These are phyloP conservation scores for Rhopalosiphum maidis DNA, from an alignment of 1,140 invertebrate species.

Conservation along the genomic window DNA sequence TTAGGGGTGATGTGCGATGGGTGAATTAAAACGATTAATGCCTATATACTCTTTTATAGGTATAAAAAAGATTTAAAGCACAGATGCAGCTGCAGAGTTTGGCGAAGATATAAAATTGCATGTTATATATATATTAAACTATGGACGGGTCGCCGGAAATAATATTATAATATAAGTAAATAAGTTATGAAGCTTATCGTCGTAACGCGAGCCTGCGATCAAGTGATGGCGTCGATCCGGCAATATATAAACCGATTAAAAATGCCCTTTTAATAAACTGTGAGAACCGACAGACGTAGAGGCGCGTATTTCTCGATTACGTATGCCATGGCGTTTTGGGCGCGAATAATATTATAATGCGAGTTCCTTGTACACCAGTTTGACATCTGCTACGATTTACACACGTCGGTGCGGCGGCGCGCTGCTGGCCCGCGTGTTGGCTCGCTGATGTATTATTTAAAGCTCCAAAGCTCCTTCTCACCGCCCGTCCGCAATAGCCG, in stretches of 20 bases:
- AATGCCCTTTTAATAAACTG: conserved; percentile 42
- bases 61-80: not conserved
- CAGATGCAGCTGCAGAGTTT: not conserved
- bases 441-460: conserved; percentile 44
- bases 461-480: conserved; percentile 12
- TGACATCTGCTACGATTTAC: conserved; percentile 45
- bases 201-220: not conserved
- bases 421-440: not conserved
- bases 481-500: not conserved
- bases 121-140: not conserved
- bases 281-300: conserved; percentile 38
- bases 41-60: not conserved
- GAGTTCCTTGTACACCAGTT: conserved; percentile 46
- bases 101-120: not conserved
- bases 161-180: not conserved
- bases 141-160: not conserved
- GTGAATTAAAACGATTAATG: not conserved
- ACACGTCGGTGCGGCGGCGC: not conserved
- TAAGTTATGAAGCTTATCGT: conserved; percentile 25
- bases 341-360: conserved; percentile 34
- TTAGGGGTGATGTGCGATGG: not conserved
- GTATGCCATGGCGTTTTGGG: conserved; percentile 8
- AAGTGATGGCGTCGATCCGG: not conserved
- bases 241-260: conserved; percentile 45
- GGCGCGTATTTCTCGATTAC: conserved; percentile 31